A percentile compares a stretch with the other conserved stretches of the same genome.
Conservation (phyloP, 2,113 vertebrate genomes). For the Octodon degus region DNA sequence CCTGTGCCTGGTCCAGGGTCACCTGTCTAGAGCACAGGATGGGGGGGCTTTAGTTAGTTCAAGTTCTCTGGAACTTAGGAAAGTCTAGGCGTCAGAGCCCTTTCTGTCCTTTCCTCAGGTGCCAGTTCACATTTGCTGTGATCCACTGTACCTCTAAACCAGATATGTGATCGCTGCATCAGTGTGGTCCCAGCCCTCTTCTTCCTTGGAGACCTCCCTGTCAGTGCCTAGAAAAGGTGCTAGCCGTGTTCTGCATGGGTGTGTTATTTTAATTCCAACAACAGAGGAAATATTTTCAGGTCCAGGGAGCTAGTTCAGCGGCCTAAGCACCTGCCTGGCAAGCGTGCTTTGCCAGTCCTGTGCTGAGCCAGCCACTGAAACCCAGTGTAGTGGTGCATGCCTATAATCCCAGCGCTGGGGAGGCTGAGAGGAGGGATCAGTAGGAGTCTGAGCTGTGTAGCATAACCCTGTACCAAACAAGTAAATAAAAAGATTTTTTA, state of each 20-base stretch:
- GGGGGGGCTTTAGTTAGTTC: too few species aligned
- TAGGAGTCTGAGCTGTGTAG: too few species aligned
- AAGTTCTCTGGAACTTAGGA: background rate
- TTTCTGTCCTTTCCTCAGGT: background rate
- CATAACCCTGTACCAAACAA: too few species aligned
- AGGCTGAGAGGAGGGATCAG: too few species aligned
- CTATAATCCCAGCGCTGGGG: too few species aligned
- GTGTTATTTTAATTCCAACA: background rate
- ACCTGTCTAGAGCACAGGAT: background rate
- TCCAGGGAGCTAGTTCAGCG: too few species aligned
- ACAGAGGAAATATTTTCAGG: background rate
- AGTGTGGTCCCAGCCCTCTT: fast-evolving
- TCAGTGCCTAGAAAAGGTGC: background rate
- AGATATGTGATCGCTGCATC: background rate
- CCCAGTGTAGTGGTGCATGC: too few species aligned
- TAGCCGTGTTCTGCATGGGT: background rate
- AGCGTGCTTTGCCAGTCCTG: too few species aligned
- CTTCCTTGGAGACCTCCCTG: background rate
- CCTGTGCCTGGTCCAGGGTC: background rate
- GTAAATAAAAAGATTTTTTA: too few species aligned
- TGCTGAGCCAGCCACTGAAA: too few species aligned
- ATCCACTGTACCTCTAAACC: background rate
- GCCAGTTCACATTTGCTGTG: background rate
- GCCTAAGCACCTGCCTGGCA: too few species aligned
- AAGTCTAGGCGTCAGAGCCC: background rate